Evolutionary conservation across 2,888 invertebrate genomes (phyloP), one percentile per base, ranked within the genome.

Genomic region (Mythimna lalbum): DNA sequence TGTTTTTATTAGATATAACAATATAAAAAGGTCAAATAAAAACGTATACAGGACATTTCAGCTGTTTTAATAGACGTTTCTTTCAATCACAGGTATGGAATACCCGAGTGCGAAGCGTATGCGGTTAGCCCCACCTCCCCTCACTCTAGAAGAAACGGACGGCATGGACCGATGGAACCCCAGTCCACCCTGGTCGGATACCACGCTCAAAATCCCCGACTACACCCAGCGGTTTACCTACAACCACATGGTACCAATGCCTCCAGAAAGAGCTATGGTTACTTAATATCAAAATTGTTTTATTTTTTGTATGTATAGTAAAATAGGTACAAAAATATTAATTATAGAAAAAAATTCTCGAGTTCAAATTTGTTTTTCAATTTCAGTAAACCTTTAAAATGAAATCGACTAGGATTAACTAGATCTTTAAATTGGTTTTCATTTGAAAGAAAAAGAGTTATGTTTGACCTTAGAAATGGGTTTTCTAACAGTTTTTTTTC

Each of bases 81-180:
- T 47, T 71, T 63, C 43, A 10, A 57, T 57, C 23, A 36, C 89
- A 95, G 95, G 90, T 63, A 87, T 93, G 76, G 96, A 96, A 71
- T 96, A 94, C 76, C 95, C 93, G 12, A 91, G 89, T 50, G 89
- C 93, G 21, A 96, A 94, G 67, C 90, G 94, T 33, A 95, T 94
- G 94, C 90, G 95, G 1, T 74, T 94, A 19, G 90, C 91, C 0
- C 90, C 91, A 36, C 88, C 90, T 0, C 88, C 92, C 9, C 80
- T 92, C 3, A 87, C 90, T 33, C 68, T 93, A 36, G 96, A 95
- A 39, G 95, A 94, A n/a, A 97, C 98, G 33, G 98, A 98, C 78
- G 96, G 98, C 55, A 97, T 98, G 94, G 98, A 98, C 83, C 97
- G 98, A 75, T 98, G 98, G 98, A 98, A 98, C 92, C 98, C 98